These are phyloP conservation scores for Drosophila asahinai DNA, from an alignment of 1,140 invertebrate genomes.

Conservation along the genomic window DNA sequence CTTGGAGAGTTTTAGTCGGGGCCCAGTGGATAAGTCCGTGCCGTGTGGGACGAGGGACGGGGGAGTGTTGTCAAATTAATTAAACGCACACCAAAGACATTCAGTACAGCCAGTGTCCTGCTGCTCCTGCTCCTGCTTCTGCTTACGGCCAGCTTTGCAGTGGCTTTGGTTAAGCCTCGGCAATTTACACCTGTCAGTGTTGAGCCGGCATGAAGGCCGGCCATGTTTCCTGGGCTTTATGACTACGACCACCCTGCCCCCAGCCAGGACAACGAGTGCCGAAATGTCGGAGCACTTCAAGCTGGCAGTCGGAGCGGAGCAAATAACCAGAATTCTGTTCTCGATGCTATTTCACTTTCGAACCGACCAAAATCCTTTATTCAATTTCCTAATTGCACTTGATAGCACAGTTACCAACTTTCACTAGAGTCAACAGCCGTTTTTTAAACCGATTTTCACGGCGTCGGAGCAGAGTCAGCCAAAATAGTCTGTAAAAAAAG, in stretches of 20 bases:
- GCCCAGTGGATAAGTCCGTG: conserved; percentile 8
- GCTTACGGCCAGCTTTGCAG: conserved; percentile 34
- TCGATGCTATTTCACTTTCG: conserved; percentile 14
- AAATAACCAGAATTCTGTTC: conserved; percentile 7
- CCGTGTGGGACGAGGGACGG: background rate
- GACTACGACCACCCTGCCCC: conserved; percentile 18
- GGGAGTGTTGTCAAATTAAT: conserved; percentile 56
- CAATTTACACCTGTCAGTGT: conserved; percentile 71
- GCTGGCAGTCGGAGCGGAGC: background rate
- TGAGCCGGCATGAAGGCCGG: conserved; percentile 49
- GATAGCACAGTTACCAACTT: conserved; percentile 42
- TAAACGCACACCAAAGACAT: conserved; percentile 57
- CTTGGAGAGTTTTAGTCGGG: conserved; percentile 45
- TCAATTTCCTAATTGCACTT: conserved; percentile 49
- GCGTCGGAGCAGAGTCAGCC: conserved; percentile 17
- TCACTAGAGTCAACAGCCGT: conserved; percentile 37
- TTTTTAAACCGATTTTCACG: conserved; percentile 41
- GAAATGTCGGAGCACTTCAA: conserved; percentile 17
- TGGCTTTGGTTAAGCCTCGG: conserved; percentile 63
- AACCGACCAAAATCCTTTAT: conserved; percentile 25
- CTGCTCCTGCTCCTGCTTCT: conserved; percentile 6
- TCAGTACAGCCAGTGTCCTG: conserved; percentile 21
- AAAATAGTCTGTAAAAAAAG: background rate
- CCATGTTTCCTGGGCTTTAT: conserved; percentile 46
- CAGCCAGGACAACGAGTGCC: conserved; percentile 1